Conservation (phyloP, 2,888 invertebrate genomes). For the Eupithecia subumbrata region DNA sequence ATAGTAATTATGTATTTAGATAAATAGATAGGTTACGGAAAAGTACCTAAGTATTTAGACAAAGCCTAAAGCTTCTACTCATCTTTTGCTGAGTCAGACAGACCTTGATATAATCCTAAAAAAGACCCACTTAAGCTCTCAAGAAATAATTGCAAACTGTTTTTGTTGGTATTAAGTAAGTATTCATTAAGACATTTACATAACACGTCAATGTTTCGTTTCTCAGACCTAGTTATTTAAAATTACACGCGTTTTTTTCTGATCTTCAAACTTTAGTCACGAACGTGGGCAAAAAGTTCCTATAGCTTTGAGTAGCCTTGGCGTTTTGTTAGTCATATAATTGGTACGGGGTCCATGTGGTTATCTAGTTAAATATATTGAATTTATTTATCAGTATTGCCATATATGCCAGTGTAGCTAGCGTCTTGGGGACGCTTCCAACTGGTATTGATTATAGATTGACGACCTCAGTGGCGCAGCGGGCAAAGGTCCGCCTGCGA, state of each 20-base stretch:
- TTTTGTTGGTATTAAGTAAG: slow-evolving; percentile 40
- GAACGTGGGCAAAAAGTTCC: slow-evolving; percentile 73
- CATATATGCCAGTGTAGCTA: too few relatives aligned
- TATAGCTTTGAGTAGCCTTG: slow-evolving; percentile 76
- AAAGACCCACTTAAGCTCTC: slow-evolving; percentile 10
- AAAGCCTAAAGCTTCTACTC: background rate
- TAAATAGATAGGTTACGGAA: background rate
- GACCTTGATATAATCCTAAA: slow-evolving; percentile 2
- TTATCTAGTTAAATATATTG: slow-evolving; percentile 34
- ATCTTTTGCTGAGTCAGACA: background rate
- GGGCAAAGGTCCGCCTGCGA: too few relatives aligned
- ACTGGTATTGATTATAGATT: too few relatives aligned
- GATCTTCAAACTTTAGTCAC: slow-evolving; percentile 73
- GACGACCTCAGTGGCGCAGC: too few relatives aligned
- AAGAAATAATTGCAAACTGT: slow-evolving; percentile 39
- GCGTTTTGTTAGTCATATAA: slow-evolving; percentile 77
- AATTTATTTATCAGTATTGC: background rate
- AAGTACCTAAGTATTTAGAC: background rate
- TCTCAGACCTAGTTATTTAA: slow-evolving; percentile 70
- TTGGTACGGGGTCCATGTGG: slow-evolving; percentile 59
- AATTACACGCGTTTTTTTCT: slow-evolving; percentile 78
- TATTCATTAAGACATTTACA: slow-evolving; percentile 43
- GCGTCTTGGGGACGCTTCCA: too few relatives aligned
- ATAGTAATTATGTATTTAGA: too few relatives aligned
- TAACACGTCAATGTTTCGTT: slow-evolving; percentile 50